Evolutionary conservation across 2,888 invertebrate genomes (phyloP), one percentile per base, ranked within the genome.

Genomic region (Archips crataeganus): DNA sequence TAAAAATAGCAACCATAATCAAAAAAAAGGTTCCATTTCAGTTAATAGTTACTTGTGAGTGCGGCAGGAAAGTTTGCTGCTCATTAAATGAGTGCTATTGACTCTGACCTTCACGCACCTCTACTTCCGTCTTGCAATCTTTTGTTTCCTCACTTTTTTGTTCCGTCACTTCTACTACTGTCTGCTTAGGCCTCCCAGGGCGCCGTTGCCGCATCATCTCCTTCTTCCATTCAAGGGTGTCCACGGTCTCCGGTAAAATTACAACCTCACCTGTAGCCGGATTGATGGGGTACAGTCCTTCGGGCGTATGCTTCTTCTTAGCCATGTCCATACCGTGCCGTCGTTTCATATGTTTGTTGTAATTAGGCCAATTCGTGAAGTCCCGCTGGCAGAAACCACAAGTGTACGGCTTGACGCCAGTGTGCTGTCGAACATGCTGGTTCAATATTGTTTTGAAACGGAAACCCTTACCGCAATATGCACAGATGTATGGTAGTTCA

Each of bases 341-440:
- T 32, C 96, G 91, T 86, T 96, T 97, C 96, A 97, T 97, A 81
- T 97, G 97, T 81, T 97, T 97, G 81, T 97, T 97, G 81, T 96
- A 97, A 89, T 97, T 97, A 0, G 97, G 96, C 96, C 97, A 97
- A 85, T 97, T 97, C 0, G 97, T 96, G 79, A 97, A 97, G 79
- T 96, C 86, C 11, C 86, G 78, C 79, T 96, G 95, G 82, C 97
- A 97, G 74, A 96, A 95, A 15, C 95, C 82, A 80, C 97, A 97
- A 0, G 96, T 96, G 82, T 97, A 97, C 0, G 97, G 97, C 65
- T 96, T 94, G 59, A 96, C 96, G 0, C 95, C 95, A 0, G 96
- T 96, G 79, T 97, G 97, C 78, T 96, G 96, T 34, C 96, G 92
- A 47, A 96, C 85, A 84, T 97, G 97, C 13, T 96, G 95, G 72